Percentiles rank a stretch among this genome's conserved stretches.
These are phyloP conservation scores for Dipus sagitta DNA, from an alignment of 2,797 vertebrate species.

Conservation along the genomic window DNA sequence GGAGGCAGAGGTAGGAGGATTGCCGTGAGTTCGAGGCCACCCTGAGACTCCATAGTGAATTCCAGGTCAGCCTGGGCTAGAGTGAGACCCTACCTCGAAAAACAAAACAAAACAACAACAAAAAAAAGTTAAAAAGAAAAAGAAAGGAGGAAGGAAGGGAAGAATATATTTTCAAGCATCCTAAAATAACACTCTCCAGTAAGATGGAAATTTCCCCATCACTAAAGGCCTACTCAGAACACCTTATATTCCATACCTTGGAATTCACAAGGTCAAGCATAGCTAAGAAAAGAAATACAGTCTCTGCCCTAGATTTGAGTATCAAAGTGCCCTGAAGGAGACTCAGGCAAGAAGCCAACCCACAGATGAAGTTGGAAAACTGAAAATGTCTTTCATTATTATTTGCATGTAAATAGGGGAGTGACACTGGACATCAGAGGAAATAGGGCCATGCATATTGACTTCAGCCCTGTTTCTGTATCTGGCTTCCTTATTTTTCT, in stretches of 20 bases:
- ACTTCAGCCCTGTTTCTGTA: neutral
- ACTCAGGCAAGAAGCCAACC: neutral
- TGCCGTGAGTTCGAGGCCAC: too few species aligned
- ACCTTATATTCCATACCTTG: neutral
- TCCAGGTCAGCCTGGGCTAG: too few species aligned
- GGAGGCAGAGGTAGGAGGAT: too few species aligned
- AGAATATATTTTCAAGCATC: neutral
- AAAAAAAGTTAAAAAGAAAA: too few species aligned
- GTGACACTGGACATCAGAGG: neutral
- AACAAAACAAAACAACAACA: too few species aligned
- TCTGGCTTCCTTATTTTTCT: constrained; percentile 43
- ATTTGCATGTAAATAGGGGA: neutral
- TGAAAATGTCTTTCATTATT: neutral
- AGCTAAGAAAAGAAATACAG: neutral
- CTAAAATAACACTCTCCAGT: neutral
- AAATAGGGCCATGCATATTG: neutral
- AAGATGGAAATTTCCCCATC: neutral
- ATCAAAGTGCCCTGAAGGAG: neutral
- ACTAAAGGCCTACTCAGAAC: neutral
- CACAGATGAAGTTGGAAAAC: neutral
- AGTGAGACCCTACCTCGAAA: too few species aligned
- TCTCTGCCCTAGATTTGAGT: neutral
- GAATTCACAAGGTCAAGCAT: neutral
- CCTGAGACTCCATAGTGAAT: too few species aligned
- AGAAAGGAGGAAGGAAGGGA: too few species aligned